Percentiles rank a stretch among this genome's conserved stretches.
These are phyloP conservation scores for Tapirus terrestris DNA, from an alignment of 2,113 vertebrate species.

Conservation along the genomic window DNA sequence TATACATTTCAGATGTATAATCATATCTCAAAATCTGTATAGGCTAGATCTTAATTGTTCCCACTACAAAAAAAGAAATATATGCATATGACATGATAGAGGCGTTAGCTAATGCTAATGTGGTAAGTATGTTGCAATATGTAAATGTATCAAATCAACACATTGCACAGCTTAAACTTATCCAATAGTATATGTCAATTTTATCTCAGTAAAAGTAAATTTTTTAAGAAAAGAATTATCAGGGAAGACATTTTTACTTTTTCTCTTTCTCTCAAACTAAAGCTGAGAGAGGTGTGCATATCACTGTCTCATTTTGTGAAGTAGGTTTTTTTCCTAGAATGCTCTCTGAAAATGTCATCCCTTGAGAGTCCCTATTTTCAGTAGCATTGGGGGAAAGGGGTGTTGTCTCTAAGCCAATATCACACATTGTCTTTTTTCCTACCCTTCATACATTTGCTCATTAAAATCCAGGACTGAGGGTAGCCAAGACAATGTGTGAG, in stretches of 20 bases:
- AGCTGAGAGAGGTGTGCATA: not conserved
- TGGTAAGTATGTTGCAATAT: not conserved
- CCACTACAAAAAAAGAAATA: not conserved
- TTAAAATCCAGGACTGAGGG: not conserved
- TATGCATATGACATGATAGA: not conserved
- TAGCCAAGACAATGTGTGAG: too few species aligned
- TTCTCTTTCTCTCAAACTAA: not conserved
- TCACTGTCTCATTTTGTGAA: not conserved
- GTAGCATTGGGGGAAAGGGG: not conserved
- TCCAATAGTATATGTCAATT: not conserved
- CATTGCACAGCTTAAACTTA: not conserved
- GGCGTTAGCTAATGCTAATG: not conserved
- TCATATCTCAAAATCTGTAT: too few species aligned
- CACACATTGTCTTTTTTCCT: not conserved
- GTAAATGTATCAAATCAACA: not conserved
- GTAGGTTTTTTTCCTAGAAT: not conserved
- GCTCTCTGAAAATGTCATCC: not conserved
- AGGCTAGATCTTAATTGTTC: not conserved
- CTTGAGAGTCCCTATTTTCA: not conserved
- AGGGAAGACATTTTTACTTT: not conserved
- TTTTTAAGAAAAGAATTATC: not conserved
- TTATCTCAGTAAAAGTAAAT: not conserved
- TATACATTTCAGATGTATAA: too few species aligned
- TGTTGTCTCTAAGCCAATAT: not conserved
- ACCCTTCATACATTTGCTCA: rapidly evolving